Base-by-base conservation (phyloP, 2,888 invertebrate genomes). In the Didymodactylos carnosus region DNA sequence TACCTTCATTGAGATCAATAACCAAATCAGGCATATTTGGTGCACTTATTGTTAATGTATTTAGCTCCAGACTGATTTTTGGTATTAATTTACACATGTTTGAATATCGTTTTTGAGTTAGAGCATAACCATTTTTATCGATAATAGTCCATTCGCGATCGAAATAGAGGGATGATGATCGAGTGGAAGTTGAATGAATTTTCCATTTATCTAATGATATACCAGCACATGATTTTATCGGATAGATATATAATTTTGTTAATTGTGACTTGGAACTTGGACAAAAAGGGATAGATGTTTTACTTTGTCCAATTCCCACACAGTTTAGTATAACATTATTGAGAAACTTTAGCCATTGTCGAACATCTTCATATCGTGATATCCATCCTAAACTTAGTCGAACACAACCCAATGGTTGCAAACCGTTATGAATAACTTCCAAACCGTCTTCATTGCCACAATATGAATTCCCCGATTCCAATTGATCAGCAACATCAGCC, bases 141-240 rank as follows among this genome's bases (percentile, higher is more conserved):
- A 92, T 87, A 76, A 97, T 88, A 91, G 94, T 92, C 93, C 94
- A 97, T 80, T 90, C 88, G 77, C 95, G 87, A 83, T 97, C 97
- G 82, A 89, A 92, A 79, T 88, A 86, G 41, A 97, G 86, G 0
- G 95, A 95, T 79, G 88, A 88, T 0, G 83, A 79, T n/a, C n/a
- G n/a, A n/a, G n/a, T n/a, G n/a, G n/a, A n/a, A 16, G 88, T 89
- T 73, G 94, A 82, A 75, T 86, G 85, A 8, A 74, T 25, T 10
- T 71, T 71, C 93, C 94, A 94, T 39, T 69, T 27, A 39, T 69
- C 62, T 13, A 77, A 41, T 49, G 13, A 29, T 23, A 77, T 76
- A 14, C 77, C n/a, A 14, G 27, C 71, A 69, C 76, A 76, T n/a
- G 75, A 77, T 51, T 76, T 76, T 25, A 76, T 74, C 19, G 76